Evolutionary conservation across 2,113 vertebrate genomes (phyloP).

Genomic region (Anser cygnoides): DNA sequence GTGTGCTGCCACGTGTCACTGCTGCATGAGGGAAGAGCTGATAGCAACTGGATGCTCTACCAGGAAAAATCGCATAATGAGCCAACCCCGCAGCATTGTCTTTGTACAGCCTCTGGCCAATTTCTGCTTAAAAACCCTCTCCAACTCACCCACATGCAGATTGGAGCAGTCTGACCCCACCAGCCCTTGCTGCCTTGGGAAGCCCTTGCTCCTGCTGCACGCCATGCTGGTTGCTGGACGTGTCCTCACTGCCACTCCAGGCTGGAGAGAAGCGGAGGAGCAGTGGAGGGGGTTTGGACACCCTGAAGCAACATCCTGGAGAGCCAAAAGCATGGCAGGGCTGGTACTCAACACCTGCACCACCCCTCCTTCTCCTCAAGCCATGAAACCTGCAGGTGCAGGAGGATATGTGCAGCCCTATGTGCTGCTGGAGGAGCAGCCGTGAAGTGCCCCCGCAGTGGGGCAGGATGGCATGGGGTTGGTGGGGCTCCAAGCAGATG

Average conservation of each 20-base stretch:
- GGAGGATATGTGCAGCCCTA: rapidly evolving
- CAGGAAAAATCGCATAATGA: not conserved
- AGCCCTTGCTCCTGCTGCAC: no score
- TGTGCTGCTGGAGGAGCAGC: not conserved
- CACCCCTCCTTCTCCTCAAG: not conserved
- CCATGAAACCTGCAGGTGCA: rapidly evolving
- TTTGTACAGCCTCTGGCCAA: not conserved
- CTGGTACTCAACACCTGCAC: not conserved
- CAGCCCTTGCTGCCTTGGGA: not conserved
- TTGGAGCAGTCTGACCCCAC: not conserved
- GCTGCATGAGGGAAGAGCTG: not conserved
- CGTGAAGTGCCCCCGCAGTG: rapidly evolving
- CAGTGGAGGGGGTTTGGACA: not conserved
- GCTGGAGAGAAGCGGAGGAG: not conserved
- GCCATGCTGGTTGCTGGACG: not conserved
- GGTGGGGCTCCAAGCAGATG: not conserved
- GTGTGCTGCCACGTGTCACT: not conserved
- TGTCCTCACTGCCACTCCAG: not conserved
- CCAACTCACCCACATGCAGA: not conserved
- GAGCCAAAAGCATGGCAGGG: not conserved
- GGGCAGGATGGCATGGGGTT: not conserved
- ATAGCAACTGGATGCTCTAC: not conserved
- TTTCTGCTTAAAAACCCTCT: not conserved
- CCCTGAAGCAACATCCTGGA: not conserved
- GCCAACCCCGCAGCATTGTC: no score